Evolutionary conservation across 2,888 invertebrate species (phyloP).

Genomic region (Thysanoteuthis rhombus): DNA sequence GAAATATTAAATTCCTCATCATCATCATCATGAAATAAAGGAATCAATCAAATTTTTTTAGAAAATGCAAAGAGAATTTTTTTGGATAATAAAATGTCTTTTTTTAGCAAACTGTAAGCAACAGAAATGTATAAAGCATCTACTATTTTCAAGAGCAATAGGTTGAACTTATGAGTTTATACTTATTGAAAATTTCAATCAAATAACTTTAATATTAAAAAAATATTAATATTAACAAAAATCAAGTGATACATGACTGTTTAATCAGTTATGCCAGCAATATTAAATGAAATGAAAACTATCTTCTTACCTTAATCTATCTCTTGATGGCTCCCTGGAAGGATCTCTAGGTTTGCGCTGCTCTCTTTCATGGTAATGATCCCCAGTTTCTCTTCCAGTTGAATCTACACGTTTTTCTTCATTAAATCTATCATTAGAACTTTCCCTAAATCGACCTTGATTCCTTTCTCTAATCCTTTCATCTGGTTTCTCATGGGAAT

Average conservation of each 20-base stretch:
- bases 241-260: neutral
- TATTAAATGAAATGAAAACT: neutral
- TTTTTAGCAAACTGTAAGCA: no score
- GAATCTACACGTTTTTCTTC: slow-evolving; percentile 34
- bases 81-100: no score
- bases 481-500: slow-evolving; percentile 26
- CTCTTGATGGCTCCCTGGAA: slow-evolving; percentile 36
- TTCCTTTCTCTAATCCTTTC: slow-evolving; percentile 41
- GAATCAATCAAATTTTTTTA: no score
- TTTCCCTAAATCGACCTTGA: slow-evolving; percentile 41
- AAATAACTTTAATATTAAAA: neutral
- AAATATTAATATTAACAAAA: neutral
- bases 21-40: no score
- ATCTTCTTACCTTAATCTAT: slow-evolving; percentile 34
- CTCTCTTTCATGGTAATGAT: slow-evolving; percentile 33
- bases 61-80: no score
- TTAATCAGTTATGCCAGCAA: neutral
- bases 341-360: slow-evolving; percentile 30
- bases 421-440: slow-evolving; percentile 36
- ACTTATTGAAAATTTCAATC: neutral
- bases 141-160: no score
- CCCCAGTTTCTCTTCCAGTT: slow-evolving; percentile 31
- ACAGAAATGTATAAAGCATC: no score
- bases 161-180: no score
- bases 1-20: no score